Percentiles rank a stretch among this genome's conserved stretches.
These are phyloP conservation scores for Myotis pilosus DNA, from an alignment of 2,797 vertebrate genomes.

Conservation along the genomic window DNA sequence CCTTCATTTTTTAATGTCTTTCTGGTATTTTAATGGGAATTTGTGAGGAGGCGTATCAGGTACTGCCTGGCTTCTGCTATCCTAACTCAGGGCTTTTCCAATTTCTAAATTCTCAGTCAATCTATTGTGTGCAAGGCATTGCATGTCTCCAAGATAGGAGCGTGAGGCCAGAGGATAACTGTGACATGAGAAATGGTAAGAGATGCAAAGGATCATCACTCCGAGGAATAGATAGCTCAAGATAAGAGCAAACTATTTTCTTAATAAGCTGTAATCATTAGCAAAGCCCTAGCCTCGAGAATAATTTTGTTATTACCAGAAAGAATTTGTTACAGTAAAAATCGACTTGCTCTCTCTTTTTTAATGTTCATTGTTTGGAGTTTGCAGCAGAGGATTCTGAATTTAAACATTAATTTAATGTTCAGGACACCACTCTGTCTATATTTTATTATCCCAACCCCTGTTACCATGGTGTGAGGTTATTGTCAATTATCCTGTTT, in stretches of 20 bases:
- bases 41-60: not conserved
- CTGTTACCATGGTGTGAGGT: not conserved
- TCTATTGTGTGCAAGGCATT: not conserved
- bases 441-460: not conserved
- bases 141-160: not conserved
- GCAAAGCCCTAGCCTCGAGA: not conserved
- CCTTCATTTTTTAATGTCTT: not conserved
- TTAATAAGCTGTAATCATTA: not conserved
- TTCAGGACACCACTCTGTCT: not conserved
- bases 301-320: not conserved
- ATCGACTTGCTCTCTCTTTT: not conserved
- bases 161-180: not conserved
- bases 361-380: not conserved
- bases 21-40: constrained; percentile 1
- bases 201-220: not conserved
- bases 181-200: not conserved
- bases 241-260: not conserved
- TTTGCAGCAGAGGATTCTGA: not conserved
- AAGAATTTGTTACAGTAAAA: not conserved
- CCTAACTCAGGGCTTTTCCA: not conserved
- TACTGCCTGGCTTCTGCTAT: not conserved
- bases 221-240: not conserved
- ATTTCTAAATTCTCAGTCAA: not conserved
- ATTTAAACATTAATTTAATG: not conserved
- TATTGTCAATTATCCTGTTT: not conserved